Evolutionary conservation across 2,797 vertebrate species (phyloP).

Genomic region (Chelidonichthys spinosus): DNA sequence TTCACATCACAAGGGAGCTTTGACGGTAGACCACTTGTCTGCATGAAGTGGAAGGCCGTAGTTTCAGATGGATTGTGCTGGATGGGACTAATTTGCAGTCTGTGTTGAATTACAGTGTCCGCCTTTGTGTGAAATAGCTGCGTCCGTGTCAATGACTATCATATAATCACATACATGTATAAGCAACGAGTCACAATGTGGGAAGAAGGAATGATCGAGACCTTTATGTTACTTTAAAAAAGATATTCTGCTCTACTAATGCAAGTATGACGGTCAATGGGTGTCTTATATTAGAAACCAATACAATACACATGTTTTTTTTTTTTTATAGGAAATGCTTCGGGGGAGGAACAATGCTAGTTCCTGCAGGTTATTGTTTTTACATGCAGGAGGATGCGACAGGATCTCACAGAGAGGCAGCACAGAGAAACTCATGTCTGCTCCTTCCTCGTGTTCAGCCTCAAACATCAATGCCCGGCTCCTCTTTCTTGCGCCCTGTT

Average conservation of each 20-base stretch:
- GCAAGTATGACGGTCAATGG: background rate
- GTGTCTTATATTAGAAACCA: background rate
- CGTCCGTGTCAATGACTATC: background rate
- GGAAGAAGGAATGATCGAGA: background rate
- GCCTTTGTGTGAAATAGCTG: too few species aligned
- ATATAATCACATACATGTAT: background rate
- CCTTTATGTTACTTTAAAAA: background rate
- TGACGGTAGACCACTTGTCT: background rate
- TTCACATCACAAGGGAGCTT: background rate
- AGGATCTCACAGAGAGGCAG: slow-evolving; percentile 44
- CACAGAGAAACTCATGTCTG: slow-evolving; percentile 16
- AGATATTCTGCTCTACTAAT: background rate
- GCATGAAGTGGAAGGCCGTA: background rate
- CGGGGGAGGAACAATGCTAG: slow-evolving; percentile 13
- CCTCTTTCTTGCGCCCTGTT: slow-evolving; percentile 52
- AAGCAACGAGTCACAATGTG: background rate
- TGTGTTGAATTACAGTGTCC: background rate
- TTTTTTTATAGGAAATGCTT: slow-evolving; percentile 29
- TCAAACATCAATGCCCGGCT: slow-evolving; percentile 14
- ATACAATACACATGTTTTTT: background rate
- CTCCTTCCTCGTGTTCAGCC: slow-evolving; percentile 28
- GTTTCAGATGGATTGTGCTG: background rate
- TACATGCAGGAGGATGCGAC: slow-evolving; percentile 56
- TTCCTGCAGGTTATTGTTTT: slow-evolving; percentile 43
- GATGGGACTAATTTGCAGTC: background rate